These are phyloP conservation scores for Chroicocephalus ridibundus DNA, from an alignment of 2,113 vertebrate genomes.

Conservation along the genomic window DNA sequence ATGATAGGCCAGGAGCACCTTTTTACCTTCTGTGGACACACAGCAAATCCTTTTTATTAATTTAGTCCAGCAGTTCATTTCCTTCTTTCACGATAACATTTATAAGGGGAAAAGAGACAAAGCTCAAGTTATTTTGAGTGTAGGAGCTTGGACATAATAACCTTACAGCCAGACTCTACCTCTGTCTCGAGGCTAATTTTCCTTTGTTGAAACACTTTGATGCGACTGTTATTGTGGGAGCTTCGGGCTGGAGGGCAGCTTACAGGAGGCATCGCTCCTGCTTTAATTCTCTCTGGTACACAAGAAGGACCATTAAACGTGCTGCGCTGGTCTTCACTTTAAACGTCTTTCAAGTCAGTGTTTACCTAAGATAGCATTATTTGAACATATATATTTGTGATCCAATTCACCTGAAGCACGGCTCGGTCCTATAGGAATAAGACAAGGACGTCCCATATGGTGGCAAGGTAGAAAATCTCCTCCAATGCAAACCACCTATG, in stretches of 20 bases:
- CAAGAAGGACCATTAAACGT: background rate
- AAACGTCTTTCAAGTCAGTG: background rate
- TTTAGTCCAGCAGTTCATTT: background rate
- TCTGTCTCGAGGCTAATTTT: background rate
- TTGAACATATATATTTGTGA: conserved; percentile 8
- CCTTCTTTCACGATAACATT: background rate
- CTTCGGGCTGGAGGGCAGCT: background rate
- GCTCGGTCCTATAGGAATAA: background rate
- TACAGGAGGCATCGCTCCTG: background rate
- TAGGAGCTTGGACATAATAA: background rate
- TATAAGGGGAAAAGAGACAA: background rate
- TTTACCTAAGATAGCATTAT: conserved; percentile 19
- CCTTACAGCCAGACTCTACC: background rate
- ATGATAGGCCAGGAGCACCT: background rate
- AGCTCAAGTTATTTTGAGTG: background rate
- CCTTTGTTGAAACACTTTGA: background rate
- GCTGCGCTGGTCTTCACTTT: background rate
- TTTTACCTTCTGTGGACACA: background rate
- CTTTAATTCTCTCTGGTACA: background rate
- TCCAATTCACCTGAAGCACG: conserved; percentile 16
- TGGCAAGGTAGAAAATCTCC: conserved; percentile 44
- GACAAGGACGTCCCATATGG: conserved; percentile 38
- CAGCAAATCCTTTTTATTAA: background rate
- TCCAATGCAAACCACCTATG: conserved; percentile 54
- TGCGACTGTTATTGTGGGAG: background rate